Evolutionary conservation across 2,113 vertebrate species (phyloP), one percentile per base, ranked within the genome.

Genomic region (Micromys minutus): DNA sequence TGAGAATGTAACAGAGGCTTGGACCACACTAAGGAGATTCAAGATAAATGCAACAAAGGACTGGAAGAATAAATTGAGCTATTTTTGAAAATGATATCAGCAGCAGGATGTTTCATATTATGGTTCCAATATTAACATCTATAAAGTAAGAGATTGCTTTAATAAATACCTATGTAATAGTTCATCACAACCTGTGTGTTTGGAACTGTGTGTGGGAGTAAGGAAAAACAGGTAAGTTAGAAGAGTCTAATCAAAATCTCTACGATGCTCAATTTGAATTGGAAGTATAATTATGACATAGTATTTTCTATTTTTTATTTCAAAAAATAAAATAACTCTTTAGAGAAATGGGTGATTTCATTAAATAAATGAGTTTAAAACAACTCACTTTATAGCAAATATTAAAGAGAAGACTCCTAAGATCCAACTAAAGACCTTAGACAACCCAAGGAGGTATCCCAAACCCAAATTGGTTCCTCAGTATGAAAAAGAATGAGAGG

Each of bases 291-390:
- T 67, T 79, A 83, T 80, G 59, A 89, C 36, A 61, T 47, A 74
- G 24, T 2, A 69, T 65, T 83, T 87, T 2, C 75, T 88, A 86
- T 74, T 3, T 91, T 90, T 89, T 65, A 88, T 84, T 95, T 15
- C 87, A 75, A 81, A 2, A 81, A 85, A 90, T 94, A 90, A 55
- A 80, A 79, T 55, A 71, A 8, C 4, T 65, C 26, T 63, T 84
- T 92, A 13, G 21, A 80, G 11, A 81, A 50, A 65, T 92, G 61
- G 52, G 4, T 52, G 17, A 67, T 59, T 86, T 81, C 52, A 85
- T 24, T 22, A 93, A 88, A 71, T 80, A 75, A 95, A 83, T 12
- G 36, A 84, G 91, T 8, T 19, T 45, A 77, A 31, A 91, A 91
- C 19, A 8, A 29, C 13, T 36, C 50, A 3, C 9, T 83, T 76